phyloP scores from a whole-genome alignment of 2,113 vertebrate genomes.

The Cheilinus undulatus region DNA sequence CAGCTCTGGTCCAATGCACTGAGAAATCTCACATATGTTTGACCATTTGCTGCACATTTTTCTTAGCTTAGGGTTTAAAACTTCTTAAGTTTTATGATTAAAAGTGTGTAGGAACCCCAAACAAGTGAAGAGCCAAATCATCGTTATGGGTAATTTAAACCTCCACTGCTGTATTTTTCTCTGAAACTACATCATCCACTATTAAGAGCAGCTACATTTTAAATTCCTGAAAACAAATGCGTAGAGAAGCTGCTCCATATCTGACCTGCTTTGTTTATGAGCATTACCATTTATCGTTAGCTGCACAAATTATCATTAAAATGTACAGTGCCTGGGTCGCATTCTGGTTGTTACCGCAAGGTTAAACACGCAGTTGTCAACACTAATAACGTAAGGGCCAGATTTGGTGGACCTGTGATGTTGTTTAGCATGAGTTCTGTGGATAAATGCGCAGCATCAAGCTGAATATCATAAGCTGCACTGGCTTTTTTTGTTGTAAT shows the following conservation, averaged over 20 bases:
- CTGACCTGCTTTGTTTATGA: background rate
- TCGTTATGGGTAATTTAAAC: slow-evolving; percentile 8
- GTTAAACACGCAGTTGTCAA: slow-evolving; percentile 12
- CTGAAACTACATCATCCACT: background rate
- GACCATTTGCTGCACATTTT: no score
- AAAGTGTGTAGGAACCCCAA: no score
- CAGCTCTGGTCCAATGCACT: no score
- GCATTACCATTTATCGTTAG: slow-evolving; percentile 9
- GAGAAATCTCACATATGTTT: no score
- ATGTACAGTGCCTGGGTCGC: background rate
- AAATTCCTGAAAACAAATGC: background rate
- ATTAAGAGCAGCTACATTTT: background rate
- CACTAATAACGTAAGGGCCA: slow-evolving; percentile 14
- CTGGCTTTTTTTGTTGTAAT: slow-evolving; percentile 18
- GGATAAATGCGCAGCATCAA: slow-evolving; percentile 1
- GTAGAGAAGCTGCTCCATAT: background rate
- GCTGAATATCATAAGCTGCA: background rate
- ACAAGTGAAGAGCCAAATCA: slow-evolving; percentile 12
- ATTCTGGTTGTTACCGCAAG: background rate
- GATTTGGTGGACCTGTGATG: background rate
- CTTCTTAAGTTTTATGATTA: no score
- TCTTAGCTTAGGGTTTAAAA: no score
- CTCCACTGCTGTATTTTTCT: background rate
- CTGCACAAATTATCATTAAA: slow-evolving; percentile 7
- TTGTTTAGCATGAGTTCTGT: background rate